These are phyloP conservation scores for Ditylenchus dipsaci DNA, from an alignment of 1,140 invertebrate species.

Conservation along the genomic window DNA sequence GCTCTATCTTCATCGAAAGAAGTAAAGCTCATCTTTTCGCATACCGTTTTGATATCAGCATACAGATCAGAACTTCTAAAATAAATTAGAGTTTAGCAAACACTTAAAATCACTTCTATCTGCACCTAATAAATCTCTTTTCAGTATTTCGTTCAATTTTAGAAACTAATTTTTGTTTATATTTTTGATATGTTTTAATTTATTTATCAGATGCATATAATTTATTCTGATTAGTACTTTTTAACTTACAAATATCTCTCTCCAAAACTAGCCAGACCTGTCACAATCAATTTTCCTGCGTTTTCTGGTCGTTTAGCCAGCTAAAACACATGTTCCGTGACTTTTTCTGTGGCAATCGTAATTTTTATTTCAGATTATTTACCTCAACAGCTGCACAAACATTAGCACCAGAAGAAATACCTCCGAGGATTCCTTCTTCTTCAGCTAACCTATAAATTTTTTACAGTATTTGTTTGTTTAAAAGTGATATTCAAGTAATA, in stretches of 20 bases:
- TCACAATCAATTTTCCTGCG: constrained; percentile 37
- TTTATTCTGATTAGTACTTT: too few species aligned
- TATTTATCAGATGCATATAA: too few species aligned
- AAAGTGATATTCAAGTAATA: too few species aligned
- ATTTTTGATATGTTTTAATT: too few species aligned
- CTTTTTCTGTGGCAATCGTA: too few species aligned
- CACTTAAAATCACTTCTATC: too few species aligned
- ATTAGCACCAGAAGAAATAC: constrained; percentile 55
- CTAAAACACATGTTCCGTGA: too few species aligned
- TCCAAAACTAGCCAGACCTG: constrained; percentile 30
- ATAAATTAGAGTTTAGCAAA: not conserved
- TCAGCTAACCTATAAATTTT: too few species aligned
- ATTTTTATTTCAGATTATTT: not conserved
- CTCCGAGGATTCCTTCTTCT: constrained; percentile 17
- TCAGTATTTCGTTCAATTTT: too few species aligned
- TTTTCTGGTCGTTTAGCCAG: constrained; percentile 42
- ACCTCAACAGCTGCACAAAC: constrained; percentile 28
- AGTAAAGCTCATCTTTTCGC: constrained; percentile 25
- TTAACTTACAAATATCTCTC: constrained; percentile 37
- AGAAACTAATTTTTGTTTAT: too few species aligned
- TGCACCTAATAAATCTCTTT: too few species aligned
- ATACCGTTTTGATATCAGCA: constrained; percentile 26
- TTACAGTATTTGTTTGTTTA: too few species aligned
- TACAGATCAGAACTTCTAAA: constrained; percentile 35
- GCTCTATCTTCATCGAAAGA: constrained; percentile 31